Base-by-base conservation (phyloP, 2,797 vertebrate genomes). In the Xenops minutus region DNA sequence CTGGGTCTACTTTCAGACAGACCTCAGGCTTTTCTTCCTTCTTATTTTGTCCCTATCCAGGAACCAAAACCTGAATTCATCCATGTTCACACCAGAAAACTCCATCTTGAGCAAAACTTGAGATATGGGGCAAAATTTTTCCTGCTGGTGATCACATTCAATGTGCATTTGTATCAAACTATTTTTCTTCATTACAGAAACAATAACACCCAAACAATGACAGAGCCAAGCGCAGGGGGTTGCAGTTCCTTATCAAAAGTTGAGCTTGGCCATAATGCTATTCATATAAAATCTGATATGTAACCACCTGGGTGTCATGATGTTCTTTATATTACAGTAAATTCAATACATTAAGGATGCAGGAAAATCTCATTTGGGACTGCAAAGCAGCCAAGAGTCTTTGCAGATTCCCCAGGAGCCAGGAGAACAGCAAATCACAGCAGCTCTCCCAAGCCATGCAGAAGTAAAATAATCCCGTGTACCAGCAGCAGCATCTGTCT, bases 331-430 rank as follows among this genome's bases (percentile, higher is more conserved):
- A 81, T 88, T 91, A 86, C 58, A 86, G 56, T 86, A 90, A 95
- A 89, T 88, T 90, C 93, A 92, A 95, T 95, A 67, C 88, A 95
- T 94, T 95, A 94, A 96, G 82, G 88, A 95, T 95, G 92, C 94
- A 94, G 93, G 88, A 95, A 91, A 94, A 93, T 79, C 83, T 88
- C 85, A 69, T 90, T 81, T 90, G 92, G 77, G 92, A 69, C 55
- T 52, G 66, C 34, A 84, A 90, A 94, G 66, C 76, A 83, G 77
- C 76, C 54, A 24, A 32, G 63, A 89, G 46, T 30, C 79, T 76
- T 92, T 54, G 15, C 55, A 66, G 89, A 88, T 84, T 88, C 82
- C 85, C 73, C 46, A 58, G n/a, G 66, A 95, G 72, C 32, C 2
- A 0, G 37, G 56, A 72, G 30, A 88, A 76, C 48, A 89, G 46